A percentile compares a stretch with the other conserved stretches of the same genome.
These are phyloP conservation scores for Pterostichus niger DNA, from an alignment of 2,888 invertebrate genomes.

Conservation along the genomic window DNA sequence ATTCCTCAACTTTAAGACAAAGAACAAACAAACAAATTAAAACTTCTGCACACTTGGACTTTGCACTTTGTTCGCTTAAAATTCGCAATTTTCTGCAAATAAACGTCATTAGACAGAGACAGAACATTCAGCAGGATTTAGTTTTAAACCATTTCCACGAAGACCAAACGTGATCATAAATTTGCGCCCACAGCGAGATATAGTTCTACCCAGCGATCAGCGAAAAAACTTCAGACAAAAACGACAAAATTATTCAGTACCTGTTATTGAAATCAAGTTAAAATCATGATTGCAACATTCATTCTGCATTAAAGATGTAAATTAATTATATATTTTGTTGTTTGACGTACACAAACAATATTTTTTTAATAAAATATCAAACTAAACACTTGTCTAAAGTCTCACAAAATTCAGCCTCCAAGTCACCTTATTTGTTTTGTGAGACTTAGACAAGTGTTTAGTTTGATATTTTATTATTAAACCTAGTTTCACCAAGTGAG, in stretches of 20 bases:
- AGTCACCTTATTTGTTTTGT: too few relatives aligned
- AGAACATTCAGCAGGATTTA: constrained; percentile 24
- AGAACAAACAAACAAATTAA: constrained; percentile 35
- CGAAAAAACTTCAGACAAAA: constrained; percentile 23
- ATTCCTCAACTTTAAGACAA: constrained; percentile 1
- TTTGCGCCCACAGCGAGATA: background rate
- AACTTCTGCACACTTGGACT: constrained; percentile 15
- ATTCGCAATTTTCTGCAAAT: constrained; percentile 44
- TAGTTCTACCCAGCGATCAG: background rate
- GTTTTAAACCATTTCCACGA: constrained; percentile 27
- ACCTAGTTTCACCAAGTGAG: too few relatives aligned
- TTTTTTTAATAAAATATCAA: too few relatives aligned
- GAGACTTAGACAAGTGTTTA: too few relatives aligned
- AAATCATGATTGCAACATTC: too few relatives aligned
- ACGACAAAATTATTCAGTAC: constrained; percentile 1
- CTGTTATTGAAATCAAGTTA: background rate
- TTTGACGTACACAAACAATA: too few relatives aligned
- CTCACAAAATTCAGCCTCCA: too few relatives aligned
- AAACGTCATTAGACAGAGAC: constrained; percentile 45
- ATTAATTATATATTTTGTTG: too few relatives aligned
- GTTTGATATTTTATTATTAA: too few relatives aligned
- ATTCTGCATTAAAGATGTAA: too few relatives aligned
- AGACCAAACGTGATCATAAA: background rate
- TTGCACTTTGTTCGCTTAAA: constrained; percentile 32
- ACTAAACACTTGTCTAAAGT: too few relatives aligned